Percentiles rank a stretch among this genome's conserved stretches.
These are phyloP conservation scores for Nomada fabriciana DNA, from an alignment of 2,888 invertebrate genomes.

Conservation along the genomic window DNA sequence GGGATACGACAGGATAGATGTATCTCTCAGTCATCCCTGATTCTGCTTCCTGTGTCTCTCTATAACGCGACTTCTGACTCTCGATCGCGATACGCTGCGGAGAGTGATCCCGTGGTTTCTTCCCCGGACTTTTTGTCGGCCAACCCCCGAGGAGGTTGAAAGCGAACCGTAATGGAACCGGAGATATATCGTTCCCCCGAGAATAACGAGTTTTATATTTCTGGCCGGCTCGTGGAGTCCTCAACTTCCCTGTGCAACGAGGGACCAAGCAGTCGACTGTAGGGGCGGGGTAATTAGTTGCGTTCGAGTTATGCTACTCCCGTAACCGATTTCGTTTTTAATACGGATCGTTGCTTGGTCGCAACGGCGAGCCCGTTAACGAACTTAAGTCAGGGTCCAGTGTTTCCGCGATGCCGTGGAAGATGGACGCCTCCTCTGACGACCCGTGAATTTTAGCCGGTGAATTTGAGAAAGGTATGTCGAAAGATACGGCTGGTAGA, in stretches of 20 bases:
- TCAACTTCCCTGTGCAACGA: conserved; percentile 43
- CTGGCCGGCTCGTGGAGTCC: conserved; percentile 20
- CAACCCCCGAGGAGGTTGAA: conserved; percentile 50
- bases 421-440: conserved; percentile 5
- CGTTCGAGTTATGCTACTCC: conserved; percentile 44
- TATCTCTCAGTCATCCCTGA: conserved; percentile 18
- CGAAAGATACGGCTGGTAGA: neutral
- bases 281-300: conserved; percentile 47
- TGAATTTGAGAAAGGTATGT: neutral
- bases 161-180: conserved; percentile 60
- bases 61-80: conserved; percentile 10
- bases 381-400: conserved; percentile 4
- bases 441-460: neutral
- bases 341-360: conserved; percentile 30
- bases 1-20: conserved; percentile 20
- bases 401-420: conserved; percentile 1
- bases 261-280: neutral
- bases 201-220: conserved; percentile 68
- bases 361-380: neutral
- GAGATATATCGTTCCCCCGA: conserved; percentile 66
- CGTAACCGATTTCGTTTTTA: conserved; percentile 50
- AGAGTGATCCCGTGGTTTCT: conserved; percentile 30
- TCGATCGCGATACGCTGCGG: conserved; percentile 53
- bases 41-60: conserved; percentile 27
- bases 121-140: conserved; percentile 34